Conservation (phyloP, 2,113 vertebrate species). For the Rhabdomys dilectus region DNA sequence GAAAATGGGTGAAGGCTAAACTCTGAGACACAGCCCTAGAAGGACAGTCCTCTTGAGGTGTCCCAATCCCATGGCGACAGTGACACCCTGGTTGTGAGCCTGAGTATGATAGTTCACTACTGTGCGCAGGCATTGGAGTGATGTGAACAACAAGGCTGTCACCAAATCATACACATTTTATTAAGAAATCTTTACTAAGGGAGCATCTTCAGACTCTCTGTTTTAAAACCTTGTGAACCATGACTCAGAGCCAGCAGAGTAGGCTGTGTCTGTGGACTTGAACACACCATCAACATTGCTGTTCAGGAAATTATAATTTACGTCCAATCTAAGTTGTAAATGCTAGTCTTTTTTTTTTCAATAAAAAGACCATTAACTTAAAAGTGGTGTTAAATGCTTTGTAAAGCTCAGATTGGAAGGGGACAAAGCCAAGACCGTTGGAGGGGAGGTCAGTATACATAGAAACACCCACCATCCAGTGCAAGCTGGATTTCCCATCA, state of each 20-base stretch:
- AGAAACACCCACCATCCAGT: neutral
- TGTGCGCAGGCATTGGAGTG: slow-evolving; percentile 90
- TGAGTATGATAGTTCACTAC: slow-evolving; percentile 87
- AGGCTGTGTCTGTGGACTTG: slow-evolving; percentile 92
- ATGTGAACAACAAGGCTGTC: slow-evolving; percentile 89
- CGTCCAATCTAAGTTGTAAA: slow-evolving; percentile 99
- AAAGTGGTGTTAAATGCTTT: slow-evolving; percentile 91
- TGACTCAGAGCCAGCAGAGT: slow-evolving; percentile 91
- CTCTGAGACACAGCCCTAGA: slow-evolving; percentile 86
- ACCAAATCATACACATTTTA: slow-evolving; percentile 87
- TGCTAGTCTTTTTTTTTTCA: slow-evolving; percentile 96
- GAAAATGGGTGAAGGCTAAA: slow-evolving; percentile 89
- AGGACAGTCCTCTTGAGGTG: slow-evolving; percentile 89
- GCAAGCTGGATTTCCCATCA: neutral
- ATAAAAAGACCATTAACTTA: slow-evolving; percentile 99
- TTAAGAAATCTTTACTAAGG: slow-evolving; percentile 87
- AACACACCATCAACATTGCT: slow-evolving; percentile 90
- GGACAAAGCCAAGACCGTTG: slow-evolving; percentile 78
- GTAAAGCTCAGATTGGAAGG: slow-evolving; percentile 88
- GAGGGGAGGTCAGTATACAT: slow-evolving; percentile 75
- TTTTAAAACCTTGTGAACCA: slow-evolving; percentile 93
- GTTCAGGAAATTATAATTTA: slow-evolving; percentile 94
- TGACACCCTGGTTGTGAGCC: slow-evolving; percentile 86
- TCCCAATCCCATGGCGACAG: slow-evolving; percentile 81
- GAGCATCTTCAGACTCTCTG: slow-evolving; percentile 91